These are phyloP conservation scores for Polylopha cassiicola DNA, from an alignment of 2,888 invertebrate genomes.

Conservation along the genomic window DNA sequence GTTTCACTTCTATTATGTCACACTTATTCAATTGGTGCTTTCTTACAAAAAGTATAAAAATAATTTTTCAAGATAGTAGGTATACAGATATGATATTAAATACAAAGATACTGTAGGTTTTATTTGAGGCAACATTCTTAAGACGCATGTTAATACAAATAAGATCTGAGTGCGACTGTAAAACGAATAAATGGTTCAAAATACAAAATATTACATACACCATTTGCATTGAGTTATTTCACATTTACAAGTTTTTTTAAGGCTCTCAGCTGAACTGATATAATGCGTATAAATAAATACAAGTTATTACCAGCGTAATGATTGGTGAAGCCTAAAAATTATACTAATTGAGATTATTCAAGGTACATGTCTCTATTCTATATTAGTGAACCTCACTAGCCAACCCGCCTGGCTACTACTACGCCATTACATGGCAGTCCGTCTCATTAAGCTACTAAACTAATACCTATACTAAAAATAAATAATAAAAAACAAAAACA, in stretches of 20 bases:
- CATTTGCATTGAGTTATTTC: no score
- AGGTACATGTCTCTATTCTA: conserved; percentile 56
- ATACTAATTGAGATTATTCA: conserved; percentile 69
- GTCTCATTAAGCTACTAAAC: conserved; percentile 34
- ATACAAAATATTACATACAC: no score
- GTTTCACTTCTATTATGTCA: conserved; percentile 63
- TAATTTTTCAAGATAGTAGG: conserved; percentile 36
- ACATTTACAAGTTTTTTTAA: no score
- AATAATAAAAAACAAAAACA: conserved; percentile 58
- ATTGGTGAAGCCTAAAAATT: conserved; percentile 28
- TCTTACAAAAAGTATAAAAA: conserved; percentile 56
- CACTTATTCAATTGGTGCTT: conserved; percentile 63
- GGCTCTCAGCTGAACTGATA: no score
- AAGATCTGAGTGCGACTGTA: no score
- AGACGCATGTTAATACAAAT: no score
- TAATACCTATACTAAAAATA: conserved; percentile 47
- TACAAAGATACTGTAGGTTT: neutral
- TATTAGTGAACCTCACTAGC: conserved; percentile 56
- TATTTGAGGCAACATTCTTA: no score
- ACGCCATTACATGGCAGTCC: conserved; percentile 54
- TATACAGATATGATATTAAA: conserved; percentile 1
- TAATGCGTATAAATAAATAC: no score
- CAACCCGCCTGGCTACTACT: conserved; percentile 35
- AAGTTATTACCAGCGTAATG: no score
- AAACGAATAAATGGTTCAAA: no score